Base-by-base conservation (phyloP, 2,888 invertebrate genomes). In the Xanthia togata region DNA sequence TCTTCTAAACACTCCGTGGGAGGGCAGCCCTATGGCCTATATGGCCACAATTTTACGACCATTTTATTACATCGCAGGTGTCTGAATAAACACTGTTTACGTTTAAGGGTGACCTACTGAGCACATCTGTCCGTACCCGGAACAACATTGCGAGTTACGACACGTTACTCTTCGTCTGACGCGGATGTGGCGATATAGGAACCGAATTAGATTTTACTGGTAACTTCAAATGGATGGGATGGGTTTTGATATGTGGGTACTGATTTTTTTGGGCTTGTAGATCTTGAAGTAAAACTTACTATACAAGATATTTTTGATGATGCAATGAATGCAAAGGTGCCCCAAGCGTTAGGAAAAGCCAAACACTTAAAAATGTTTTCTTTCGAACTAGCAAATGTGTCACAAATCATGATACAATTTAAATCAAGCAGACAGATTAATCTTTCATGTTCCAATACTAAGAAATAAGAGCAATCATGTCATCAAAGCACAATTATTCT, bases 31-130 rank as follows among this genome's bases (percentile, higher is more conserved):
- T 88, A 63, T 81, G 71, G 38, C 69, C 64, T 67, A 71, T 67
- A 70, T 75, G 76, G 75, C 71, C 81, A 73, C 65, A 41, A 73
- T 82, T 84, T 88, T 78, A 88, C 82, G 78, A 68, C 84, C 84
- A 81, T 88, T 93, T 92, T 90, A 91, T 88, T 88, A 86, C 89
- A 89, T 81, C 86, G 89, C 93, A 92, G 92, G 92, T 93, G 92
- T 90, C 89, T 88, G 77, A 85, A 85, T 81, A 84, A 82, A 83
- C 87, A 86, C 57, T 83, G 82, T 86, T 85, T 82, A 83, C 81
- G 78, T 86, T 86, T 69, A 82, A 81, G 82, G 81, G 60, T 92
- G 93, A 93, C 93, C 93, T 88, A 94, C 88, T 92, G 82, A 92
- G 85, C 83, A 83, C 90, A 91, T 91, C 90, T 91, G 91, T 89